Evolutionary conservation across 2,888 invertebrate species (phyloP).

Genomic region (Thysanoteuthis rhombus): DNA sequence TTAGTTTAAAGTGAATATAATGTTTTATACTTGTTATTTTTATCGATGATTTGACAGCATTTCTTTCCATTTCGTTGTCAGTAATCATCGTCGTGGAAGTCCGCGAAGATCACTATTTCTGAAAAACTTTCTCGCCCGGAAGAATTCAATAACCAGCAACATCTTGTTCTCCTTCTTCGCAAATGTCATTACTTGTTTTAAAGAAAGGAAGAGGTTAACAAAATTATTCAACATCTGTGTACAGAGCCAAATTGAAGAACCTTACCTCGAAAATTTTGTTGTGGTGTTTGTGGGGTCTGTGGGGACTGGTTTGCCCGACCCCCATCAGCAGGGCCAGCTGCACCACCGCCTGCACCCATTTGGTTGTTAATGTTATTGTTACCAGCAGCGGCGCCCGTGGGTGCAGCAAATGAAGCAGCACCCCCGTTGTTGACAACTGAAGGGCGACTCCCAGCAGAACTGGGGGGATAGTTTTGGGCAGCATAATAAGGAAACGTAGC

Average conservation of each 20-base stretch:
- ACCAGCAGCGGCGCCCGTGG: neutral
- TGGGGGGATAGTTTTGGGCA: neutral
- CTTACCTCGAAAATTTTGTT: slow-evolving; percentile 26
- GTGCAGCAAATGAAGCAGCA: neutral
- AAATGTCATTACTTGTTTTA: no score
- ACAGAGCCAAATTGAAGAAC: no score
- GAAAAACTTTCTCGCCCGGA: no score
- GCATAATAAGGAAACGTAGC: slow-evolving; percentile 34
- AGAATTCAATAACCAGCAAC: no score
- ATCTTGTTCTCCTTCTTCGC: no score
- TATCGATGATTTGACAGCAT: no score
- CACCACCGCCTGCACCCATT: neutral
- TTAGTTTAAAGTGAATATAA: no score
- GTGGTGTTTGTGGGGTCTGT: neutral
- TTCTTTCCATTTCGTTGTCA: no score
- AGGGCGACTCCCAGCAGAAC: neutral
- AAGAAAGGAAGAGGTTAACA: no score
- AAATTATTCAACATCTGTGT: neutral
- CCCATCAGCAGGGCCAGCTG: neutral
- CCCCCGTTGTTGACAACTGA: neutral
- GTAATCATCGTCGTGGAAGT: no score
- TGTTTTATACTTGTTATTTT: no score
- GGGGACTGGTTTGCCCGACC: neutral
- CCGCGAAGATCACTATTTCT: no score
- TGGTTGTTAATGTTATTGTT: slow-evolving; percentile 26